phyloP scores from a whole-genome alignment of 2,113 vertebrate species.

The Oreocharis arfaki region DNA sequence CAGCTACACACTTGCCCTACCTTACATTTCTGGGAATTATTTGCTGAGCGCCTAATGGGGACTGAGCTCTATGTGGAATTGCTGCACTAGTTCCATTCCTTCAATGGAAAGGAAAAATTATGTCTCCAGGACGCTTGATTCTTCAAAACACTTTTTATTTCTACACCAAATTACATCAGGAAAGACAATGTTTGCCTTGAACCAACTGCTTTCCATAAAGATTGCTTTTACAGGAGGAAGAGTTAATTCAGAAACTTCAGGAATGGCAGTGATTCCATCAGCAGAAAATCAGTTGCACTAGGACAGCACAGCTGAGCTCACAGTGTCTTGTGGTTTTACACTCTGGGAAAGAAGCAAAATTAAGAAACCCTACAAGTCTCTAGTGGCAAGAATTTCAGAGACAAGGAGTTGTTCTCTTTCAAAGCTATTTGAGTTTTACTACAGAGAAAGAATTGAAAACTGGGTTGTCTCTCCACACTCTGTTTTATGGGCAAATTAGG shows the following conservation, averaged over 20 bases:
- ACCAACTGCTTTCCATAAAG: neutral
- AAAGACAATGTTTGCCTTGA: neutral
- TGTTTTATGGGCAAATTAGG: neutral
- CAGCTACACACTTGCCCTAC: rapidly evolving
- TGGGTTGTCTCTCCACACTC: neutral
- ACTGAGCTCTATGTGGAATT: neutral
- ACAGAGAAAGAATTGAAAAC: neutral
- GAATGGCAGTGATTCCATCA: neutral
- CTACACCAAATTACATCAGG: neutral
- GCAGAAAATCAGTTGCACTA: neutral
- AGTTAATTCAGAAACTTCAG: neutral
- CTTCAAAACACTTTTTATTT: neutral
- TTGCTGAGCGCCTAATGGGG: neutral
- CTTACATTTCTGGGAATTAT: neutral
- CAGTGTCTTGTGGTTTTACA: neutral
- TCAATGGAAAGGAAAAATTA: neutral
- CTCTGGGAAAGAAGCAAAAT: neutral
- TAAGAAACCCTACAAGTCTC: neutral
- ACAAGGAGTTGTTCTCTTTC: neutral
- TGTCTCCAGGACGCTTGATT: neutral
- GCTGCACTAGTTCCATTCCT: neutral
- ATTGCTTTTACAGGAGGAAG: neutral
- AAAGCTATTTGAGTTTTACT: neutral
- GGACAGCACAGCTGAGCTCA: neutral
- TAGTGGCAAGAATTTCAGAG: neutral